phyloP scores from a whole-genome alignment of 2,888 invertebrate genomes.

The Protonemura montana region DNA sequence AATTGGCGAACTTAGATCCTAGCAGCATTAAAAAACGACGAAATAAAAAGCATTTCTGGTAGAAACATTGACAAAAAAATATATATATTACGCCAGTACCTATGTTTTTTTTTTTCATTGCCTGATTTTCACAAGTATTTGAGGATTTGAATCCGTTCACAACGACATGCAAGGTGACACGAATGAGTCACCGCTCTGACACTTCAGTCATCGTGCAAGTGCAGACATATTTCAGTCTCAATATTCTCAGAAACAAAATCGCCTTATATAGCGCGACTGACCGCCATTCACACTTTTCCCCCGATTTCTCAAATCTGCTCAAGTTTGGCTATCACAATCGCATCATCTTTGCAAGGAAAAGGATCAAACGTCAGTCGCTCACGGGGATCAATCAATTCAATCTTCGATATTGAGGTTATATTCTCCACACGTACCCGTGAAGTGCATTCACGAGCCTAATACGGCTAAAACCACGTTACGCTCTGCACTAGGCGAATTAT shows the following conservation, averaged over 20 bases:
- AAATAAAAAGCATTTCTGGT: too few relatives aligned
- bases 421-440: neutral
- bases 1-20: too few relatives aligned
- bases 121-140: too few relatives aligned
- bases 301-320: neutral
- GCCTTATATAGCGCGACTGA: neutral
- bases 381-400: conserved; percentile 4
- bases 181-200: too few relatives aligned
- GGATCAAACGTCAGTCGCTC: neutral
- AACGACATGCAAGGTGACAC: too few relatives aligned
- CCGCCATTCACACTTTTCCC: neutral
- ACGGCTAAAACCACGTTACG: neutral
- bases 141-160: too few relatives aligned
- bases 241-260: neutral
- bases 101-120: too few relatives aligned
- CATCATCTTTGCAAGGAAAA: neutral
- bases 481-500: neutral
- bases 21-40: too few relatives aligned
- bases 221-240: too few relatives aligned
- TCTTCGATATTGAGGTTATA: neutral
- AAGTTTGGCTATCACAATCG: neutral
- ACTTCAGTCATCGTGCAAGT: too few relatives aligned
- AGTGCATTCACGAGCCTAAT: neutral
- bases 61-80: too few relatives aligned
- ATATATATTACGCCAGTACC: too few relatives aligned